Conservation (phyloP, 2,797 vertebrate species). For the Hipposideros larvatus region DNA sequence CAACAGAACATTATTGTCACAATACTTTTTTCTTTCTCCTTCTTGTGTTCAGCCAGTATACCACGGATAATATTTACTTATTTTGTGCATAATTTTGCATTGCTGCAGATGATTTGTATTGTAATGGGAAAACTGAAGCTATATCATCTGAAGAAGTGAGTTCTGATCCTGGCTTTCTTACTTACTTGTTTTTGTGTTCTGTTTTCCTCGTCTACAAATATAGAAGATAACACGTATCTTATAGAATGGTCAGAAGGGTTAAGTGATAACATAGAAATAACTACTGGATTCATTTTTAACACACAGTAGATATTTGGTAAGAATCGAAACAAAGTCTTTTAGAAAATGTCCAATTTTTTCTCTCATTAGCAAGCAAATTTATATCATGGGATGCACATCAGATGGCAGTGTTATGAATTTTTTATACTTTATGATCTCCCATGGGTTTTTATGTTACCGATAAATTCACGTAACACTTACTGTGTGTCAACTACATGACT, state of each 20-base stretch:
- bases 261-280: not conserved
- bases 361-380: slow-evolving; percentile 49
- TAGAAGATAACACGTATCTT: not conserved
- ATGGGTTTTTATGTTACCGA: not conserved
- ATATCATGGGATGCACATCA: not conserved
- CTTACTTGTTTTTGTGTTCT: not conserved
- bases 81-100: slow-evolving; percentile 32
- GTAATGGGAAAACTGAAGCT: not conserved
- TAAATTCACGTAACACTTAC: slow-evolving; percentile 4
- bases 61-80: not conserved
- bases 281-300: not conserved
- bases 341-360: slow-evolving; percentile 4
- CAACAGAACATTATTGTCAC: not conserved
- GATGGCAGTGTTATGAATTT: not conserved
- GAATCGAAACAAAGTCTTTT: not conserved
- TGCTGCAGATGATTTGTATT: not conserved
- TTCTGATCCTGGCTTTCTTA: not conserved
- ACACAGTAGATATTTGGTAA: not conserved
- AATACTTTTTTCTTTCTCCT: not conserved
- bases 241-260: not conserved
- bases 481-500: not conserved
- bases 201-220: not conserved
- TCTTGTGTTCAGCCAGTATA: not conserved
- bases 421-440: not conserved
- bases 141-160: not conserved